These are phyloP conservation scores for Idaea biselata DNA, from an alignment of 2,888 invertebrate species.

Conservation along the genomic window DNA sequence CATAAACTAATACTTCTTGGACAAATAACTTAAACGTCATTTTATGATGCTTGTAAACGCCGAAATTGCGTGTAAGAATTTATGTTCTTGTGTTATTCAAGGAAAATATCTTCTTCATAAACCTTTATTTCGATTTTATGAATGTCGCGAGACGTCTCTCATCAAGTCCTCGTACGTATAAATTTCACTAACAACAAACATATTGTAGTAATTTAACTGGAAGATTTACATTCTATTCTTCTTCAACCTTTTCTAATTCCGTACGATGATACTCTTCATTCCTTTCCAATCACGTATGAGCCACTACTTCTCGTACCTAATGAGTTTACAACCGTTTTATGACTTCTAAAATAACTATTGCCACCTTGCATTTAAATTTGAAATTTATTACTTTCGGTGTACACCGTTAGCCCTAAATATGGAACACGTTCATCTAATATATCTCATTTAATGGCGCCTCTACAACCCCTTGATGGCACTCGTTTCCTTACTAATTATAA, in stretches of 20 bases:
- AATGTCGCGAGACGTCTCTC: background rate
- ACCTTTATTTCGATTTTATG: background rate
- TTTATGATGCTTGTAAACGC: background rate
- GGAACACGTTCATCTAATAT: conserved; percentile 54
- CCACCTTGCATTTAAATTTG: conserved; percentile 20
- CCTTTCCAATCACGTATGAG: conserved; percentile 10
- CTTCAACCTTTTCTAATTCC: background rate
- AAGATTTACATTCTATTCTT: background rate
- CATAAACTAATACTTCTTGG: background rate
- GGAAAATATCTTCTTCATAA: background rate
- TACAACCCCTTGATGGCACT: conserved; percentile 41
- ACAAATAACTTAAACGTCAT: background rate
- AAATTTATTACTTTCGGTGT: conserved; percentile 24
- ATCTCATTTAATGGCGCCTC: conserved; percentile 48
- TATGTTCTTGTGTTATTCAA: background rate
- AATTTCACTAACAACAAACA: background rate
- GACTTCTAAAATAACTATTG: conserved; percentile 17
- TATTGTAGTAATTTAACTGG: background rate
- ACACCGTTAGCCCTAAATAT: conserved; percentile 25
- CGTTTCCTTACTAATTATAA: conserved; percentile 53
- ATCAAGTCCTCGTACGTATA: background rate
- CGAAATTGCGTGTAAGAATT: background rate
- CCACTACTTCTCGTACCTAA: conserved; percentile 13
- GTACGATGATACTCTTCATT: background rate
- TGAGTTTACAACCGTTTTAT: conserved; percentile 23